Evolutionary conservation across 2,113 vertebrate species (phyloP).

Genomic region (Rhombomys opimus): DNA sequence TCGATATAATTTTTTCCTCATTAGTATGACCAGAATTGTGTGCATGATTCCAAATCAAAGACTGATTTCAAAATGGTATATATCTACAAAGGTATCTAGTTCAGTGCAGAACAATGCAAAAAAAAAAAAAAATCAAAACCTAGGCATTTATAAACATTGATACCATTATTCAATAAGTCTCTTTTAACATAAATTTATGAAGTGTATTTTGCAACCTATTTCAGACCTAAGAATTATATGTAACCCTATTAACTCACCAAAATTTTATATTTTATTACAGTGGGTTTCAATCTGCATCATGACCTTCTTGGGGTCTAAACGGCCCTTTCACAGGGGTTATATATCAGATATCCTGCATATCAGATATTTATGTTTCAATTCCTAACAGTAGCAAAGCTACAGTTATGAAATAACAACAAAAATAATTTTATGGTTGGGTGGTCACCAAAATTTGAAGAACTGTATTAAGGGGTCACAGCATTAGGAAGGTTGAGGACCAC

Average conservation of each 20-base stretch:
- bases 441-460: background rate
- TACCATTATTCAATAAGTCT: background rate
- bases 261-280: background rate
- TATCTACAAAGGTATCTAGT: background rate
- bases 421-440: background rate
- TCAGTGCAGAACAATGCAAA: background rate
- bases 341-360: background rate
- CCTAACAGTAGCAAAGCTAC: background rate
- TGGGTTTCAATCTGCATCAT: background rate
- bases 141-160: background rate
- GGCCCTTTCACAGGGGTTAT: background rate
- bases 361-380: background rate
- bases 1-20: background rate
- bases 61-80: background rate
- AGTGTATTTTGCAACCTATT: slow-evolving; percentile 24
- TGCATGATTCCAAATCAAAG: slow-evolving; percentile 29
- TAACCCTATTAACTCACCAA: background rate
- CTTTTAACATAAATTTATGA: background rate
- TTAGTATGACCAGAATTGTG: background rate
- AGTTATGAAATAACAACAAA: background rate
- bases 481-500: background rate
- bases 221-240: slow-evolving; percentile 11
- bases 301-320: background rate
- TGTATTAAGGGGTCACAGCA: background rate
- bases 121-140: slow-evolving; percentile 7